Conservation (phyloP, 2,888 invertebrate species). For the Seira sanloemensis region DNA sequence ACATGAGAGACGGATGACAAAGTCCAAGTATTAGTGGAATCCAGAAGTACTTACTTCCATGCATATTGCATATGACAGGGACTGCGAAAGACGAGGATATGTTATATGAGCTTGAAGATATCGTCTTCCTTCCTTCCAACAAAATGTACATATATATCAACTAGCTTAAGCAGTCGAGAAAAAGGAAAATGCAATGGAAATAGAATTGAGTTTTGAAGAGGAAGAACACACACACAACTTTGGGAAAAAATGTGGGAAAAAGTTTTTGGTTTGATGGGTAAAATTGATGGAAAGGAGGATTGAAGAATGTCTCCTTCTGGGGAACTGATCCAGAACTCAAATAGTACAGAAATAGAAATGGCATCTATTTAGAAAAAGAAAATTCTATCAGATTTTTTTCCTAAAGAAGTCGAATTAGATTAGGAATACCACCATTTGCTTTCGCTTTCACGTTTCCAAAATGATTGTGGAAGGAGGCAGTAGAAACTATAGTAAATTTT, state of each 20-base stretch:
- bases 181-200: conserved; percentile 58
- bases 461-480: no score
- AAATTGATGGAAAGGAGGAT: conserved; percentile 61
- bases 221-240: conserved; percentile 51
- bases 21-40: conserved; percentile 60
- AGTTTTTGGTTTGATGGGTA: conserved; percentile 55
- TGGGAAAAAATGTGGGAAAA: conserved; percentile 47
- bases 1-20: conserved; percentile 41
- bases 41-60: conserved; percentile 42
- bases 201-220: conserved; percentile 62
- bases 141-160: no score
- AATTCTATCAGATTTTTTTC: conserved; percentile 46
- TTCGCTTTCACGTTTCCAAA: no score
- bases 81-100: no score
- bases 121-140: no score
- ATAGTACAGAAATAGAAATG: not conserved
- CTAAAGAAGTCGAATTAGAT: no score
- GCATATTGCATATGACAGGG: conserved; percentile 25
- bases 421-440: no score
- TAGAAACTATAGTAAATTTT: no score
- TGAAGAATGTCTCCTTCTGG: conserved; percentile 45
- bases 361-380: no score
- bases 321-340: not conserved
- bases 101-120: no score
- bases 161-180: conserved; percentile 24